Conservation (phyloP, 2,113 vertebrate species). For the Phylloscopus whistleri region DNA sequence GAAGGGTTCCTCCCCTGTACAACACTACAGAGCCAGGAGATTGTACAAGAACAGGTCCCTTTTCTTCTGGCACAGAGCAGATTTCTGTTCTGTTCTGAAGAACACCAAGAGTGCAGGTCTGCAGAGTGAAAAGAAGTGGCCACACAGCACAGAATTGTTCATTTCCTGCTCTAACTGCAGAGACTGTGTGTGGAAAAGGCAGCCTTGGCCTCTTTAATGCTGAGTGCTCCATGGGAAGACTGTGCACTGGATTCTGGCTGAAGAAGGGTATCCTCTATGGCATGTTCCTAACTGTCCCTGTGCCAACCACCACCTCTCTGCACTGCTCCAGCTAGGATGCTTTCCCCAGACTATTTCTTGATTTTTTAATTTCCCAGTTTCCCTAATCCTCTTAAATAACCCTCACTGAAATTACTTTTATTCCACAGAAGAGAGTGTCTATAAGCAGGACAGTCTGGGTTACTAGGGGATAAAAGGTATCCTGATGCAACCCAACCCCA, state of each 20-base stretch:
- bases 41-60: neutral
- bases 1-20: neutral
- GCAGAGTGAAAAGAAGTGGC: neutral
- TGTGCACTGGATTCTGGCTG: neutral
- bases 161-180: neutral
- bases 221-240: neutral
- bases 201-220: neutral
- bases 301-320: neutral
- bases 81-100: neutral
- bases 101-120: neutral
- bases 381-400: neutral
- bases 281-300: neutral
- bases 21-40: neutral
- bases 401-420: neutral
- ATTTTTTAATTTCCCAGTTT: neutral
- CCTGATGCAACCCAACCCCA: neutral
- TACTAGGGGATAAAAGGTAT: neutral
- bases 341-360: neutral
- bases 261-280: neutral
- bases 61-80: rapidly evolving
- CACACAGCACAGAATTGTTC: neutral
- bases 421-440: neutral
- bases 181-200: neutral
- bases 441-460: neutral
- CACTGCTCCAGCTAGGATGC: neutral